Evolutionary conservation across 2,797 vertebrate species (phyloP), one percentile per base, ranked within the genome.

Genomic region (Leptoclinus maculatus): DNA sequence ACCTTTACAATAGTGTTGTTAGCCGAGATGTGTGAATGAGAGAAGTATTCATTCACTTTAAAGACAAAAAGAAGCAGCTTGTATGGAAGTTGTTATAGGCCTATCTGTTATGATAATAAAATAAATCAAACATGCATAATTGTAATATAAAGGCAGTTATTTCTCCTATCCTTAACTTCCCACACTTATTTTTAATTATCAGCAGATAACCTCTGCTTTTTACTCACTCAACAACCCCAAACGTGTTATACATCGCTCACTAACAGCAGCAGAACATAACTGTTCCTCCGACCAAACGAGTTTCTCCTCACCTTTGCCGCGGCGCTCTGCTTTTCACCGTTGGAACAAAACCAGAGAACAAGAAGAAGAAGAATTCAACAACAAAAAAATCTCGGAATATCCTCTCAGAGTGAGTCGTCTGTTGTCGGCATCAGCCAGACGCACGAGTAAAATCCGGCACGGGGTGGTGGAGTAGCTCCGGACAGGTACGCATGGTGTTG

Each of bases 391-490:
- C 60, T 41, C 27, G 25, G 47, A 63, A 72, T 90, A 91, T 94
- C 92, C 92, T 82, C 85, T 53, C 27, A 16, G 66, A 32, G 66
- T 21, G 51, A 25, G 57, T 12, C 32, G 71, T 51, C 63, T 78
- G 76, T 23, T 3, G 81, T 83, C 75, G 41, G 23, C 27, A 58
- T 93, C 90, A 91, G 77, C 86, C 88, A 49, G 87, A 90, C 7
- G 85, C 80, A 27, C 34, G 62, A n/a, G 88, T 92, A 94, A 91
- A 95, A 91, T 95, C 95, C 95, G 91, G 87, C 72, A 41, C 77
- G 71, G 70, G 74, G 67, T 63, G 83, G 88, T 32, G 49, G 73
- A 82, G 53, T 59, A 87, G 75, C 70, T 95, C 93, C 94, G 83
- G 81, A 70, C 87, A 93, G 90, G 91, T 88, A 90, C 86, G 91